These are phyloP conservation scores for Camponotus floridanus DNA, from an alignment of 1,140 invertebrate species.

Conservation along the genomic window DNA sequence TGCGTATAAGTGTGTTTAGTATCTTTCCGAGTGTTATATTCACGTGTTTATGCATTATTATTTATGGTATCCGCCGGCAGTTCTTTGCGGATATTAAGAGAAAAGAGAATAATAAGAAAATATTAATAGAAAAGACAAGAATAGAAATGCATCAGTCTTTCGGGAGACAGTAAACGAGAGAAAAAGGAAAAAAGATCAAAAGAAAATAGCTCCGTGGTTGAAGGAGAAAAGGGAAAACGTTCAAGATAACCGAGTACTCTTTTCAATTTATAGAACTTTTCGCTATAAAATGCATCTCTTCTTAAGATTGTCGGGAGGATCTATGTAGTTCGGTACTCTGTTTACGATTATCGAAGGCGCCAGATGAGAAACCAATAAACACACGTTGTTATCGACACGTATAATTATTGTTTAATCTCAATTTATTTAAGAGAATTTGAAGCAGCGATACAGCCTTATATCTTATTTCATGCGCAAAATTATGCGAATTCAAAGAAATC, in stretches of 20 bases:
- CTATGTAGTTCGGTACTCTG: too few relatives aligned
- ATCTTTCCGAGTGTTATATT: slow-evolving; percentile 67
- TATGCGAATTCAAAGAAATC: too few relatives aligned
- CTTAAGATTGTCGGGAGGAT: too few relatives aligned
- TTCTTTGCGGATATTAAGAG: slow-evolving; percentile 46
- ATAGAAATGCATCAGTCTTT: slow-evolving; percentile 40
- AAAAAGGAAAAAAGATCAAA: slow-evolving; percentile 8
- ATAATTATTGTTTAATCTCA: too few relatives aligned
- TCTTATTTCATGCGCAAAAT: too few relatives aligned
- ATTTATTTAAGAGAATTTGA: too few relatives aligned
- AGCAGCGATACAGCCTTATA: too few relatives aligned
- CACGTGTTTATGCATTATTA: slow-evolving; percentile 56
- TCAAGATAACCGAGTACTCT: slow-evolving; percentile 54
- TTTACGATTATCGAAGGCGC: too few relatives aligned
- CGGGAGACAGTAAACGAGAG: slow-evolving; percentile 3
- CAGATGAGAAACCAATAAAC: too few relatives aligned
- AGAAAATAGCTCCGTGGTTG: not conserved
- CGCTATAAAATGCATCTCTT: too few relatives aligned
- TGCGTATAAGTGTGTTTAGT: slow-evolving; percentile 40
- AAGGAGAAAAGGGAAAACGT: not conserved
- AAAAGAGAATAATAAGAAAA: too few relatives aligned
- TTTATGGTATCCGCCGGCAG: slow-evolving; percentile 47
- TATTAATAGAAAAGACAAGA: slow-evolving; percentile 54
- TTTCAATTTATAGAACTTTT: slow-evolving; percentile 58
- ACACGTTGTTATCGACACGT: too few relatives aligned